Evolutionary conservation across 2,797 vertebrate species (phyloP).

Genomic region (Manis pentadactyla): DNA sequence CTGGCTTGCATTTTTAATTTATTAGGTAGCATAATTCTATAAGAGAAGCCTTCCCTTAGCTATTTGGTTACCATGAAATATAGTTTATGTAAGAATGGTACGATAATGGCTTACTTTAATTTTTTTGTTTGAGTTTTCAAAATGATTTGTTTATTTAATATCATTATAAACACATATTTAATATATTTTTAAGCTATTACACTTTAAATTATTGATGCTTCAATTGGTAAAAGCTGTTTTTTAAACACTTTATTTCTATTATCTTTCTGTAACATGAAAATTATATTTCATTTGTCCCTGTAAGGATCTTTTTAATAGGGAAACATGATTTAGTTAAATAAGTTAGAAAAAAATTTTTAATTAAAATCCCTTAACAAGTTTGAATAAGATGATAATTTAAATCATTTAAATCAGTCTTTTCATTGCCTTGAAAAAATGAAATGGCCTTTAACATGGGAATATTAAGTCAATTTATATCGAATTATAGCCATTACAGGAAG

Average conservation of each 20-base stretch:
- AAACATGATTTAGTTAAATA: slow-evolving; percentile 59
- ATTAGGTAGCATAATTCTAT: slow-evolving; percentile 50
- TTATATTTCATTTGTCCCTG: slow-evolving; percentile 32
- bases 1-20: slow-evolving; percentile 31
- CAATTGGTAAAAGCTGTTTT: slow-evolving; percentile 85
- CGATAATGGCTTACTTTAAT: slow-evolving; percentile 23
- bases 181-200: slow-evolving; percentile 53
- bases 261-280: slow-evolving; percentile 44
- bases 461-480: slow-evolving; percentile 63
- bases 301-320: slow-evolving; percentile 28
- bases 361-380: slow-evolving; percentile 52
- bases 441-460: slow-evolving; percentile 44
- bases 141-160: slow-evolving; percentile 43
- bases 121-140: slow-evolving; percentile 54
- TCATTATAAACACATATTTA: slow-evolving; percentile 40
- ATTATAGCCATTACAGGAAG: slow-evolving; percentile 89
- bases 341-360: slow-evolving; percentile 18
- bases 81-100: slow-evolving; percentile 11
- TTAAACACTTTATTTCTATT: slow-evolving; percentile 42
- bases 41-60: slow-evolving; percentile 18
- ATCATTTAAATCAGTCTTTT: slow-evolving; percentile 47
- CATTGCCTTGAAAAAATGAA: slow-evolving; percentile 61
- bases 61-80: slow-evolving; percentile 23
- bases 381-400: slow-evolving; percentile 48
- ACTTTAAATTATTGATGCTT: slow-evolving; percentile 56